Evolutionary conservation across 2,113 vertebrate genomes (phyloP).

Genomic region (Garra rufa): DNA sequence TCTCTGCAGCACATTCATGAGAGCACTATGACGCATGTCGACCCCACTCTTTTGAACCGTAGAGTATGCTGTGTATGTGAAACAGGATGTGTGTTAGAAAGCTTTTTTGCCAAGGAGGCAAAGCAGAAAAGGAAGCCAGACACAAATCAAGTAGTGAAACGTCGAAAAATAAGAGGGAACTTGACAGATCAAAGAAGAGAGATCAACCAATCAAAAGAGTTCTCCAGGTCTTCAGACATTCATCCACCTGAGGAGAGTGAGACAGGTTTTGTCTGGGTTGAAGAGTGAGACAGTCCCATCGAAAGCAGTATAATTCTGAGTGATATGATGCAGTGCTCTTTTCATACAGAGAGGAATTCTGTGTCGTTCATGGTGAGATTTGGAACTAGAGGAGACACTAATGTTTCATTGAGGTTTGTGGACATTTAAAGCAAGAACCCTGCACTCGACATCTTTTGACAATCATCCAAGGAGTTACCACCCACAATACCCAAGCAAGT

Average conservation of each 20-base stretch:
- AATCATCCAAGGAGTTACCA: not conserved
- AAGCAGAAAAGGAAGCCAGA: not conserved
- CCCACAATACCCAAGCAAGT: not conserved
- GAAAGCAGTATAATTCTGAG: not conserved
- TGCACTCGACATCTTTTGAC: not conserved
- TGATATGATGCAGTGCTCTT: not conserved
- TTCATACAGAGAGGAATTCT: not conserved
- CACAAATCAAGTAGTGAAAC: slow-evolving; percentile 3
- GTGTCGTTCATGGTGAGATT: not conserved
- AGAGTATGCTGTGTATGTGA: not conserved
- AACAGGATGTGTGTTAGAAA: not conserved
- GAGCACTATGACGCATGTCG: not conserved
- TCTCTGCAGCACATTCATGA: no score
- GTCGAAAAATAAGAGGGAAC: slow-evolving; percentile 6
- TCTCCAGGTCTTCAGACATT: slow-evolving; percentile 13
- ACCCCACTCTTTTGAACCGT: not conserved
- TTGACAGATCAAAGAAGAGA: slow-evolving; percentile 25
- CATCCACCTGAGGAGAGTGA: not conserved
- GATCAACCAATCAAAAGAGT: slow-evolving; percentile 12
- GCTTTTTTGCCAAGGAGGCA: not conserved
- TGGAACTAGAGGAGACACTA: not conserved
- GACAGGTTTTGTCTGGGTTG: not conserved
- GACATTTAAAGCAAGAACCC: not conserved
- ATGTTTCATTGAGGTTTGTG: not conserved
- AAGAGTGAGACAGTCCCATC: not conserved